Evolutionary conservation across 2,888 invertebrate species (phyloP), one percentile per base, ranked within the genome.

Genomic region (Euplagia quadripunctaria): DNA sequence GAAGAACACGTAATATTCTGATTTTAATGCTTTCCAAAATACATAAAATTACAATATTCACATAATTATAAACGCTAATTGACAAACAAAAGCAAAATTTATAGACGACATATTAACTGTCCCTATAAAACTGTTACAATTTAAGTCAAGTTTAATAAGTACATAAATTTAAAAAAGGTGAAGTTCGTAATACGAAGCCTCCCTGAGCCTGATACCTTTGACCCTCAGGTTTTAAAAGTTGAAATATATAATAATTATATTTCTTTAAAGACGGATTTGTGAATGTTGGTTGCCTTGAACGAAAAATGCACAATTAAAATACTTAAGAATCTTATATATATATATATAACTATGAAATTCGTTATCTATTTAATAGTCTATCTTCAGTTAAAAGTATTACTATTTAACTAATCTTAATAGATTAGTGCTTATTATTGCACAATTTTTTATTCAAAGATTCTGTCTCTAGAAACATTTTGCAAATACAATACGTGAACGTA

Each of bases 81-180:
- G 16, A 16, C 16, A 46, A 61, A 46, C 20, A 49, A 46, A 49
- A 20, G n/a, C 16, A n/a, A 69, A 68, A 63, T 41, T 63, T 41
- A 46, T 68, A 16, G 51, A 67, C 14, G 41, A 42, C 9, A 11
- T 46, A 46, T 31, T 68, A 20, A 61, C 16, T 20, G 46, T 64
- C 1, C 17, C 17, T 51, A 51, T 52, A 64, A 70, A 70, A 64
- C 52, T 52, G 64, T 20, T 70, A 70, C 52, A 64, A 66, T 66
- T 66, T 55, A 71, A 66, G 17, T 55, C 55, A 70, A 76, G 78
- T 81, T 75, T 71, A 78, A 64, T 64, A 8, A 31, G 14, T 16
- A 46, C 20, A 70, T 74, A 74, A 68, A 70, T 68, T 70, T 43
- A 16, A 41, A 11, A 80, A 83, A 83, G 83, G 83, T 83, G 80